A percentile compares a stretch with the other conserved stretches of the same genome.
Conservation (phyloP, 2,113 vertebrate species). For the Embiotoca jacksoni region DNA sequence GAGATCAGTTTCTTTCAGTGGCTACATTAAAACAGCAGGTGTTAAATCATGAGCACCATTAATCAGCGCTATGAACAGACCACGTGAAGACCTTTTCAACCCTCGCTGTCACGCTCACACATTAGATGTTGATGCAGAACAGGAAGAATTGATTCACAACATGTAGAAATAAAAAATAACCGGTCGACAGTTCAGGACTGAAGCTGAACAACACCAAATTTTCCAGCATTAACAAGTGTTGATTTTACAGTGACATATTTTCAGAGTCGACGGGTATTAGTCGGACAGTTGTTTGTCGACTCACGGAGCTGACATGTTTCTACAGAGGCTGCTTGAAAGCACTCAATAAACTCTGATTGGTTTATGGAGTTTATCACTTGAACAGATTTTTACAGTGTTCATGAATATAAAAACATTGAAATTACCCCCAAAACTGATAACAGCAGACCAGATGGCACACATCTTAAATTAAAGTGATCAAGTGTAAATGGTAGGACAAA, state of each 20-base stretch:
- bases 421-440: neutral
- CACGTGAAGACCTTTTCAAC: conserved; percentile 32
- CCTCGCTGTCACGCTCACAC: conserved; percentile 17
- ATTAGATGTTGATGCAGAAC: conserved; percentile 42
- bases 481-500: neutral
- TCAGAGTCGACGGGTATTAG: conserved; percentile 28
- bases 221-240: conserved; percentile 53
- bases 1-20: conserved; percentile 88
- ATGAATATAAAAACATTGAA: neutral
- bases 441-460: neutral
- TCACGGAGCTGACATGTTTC: conserved; percentile 24
- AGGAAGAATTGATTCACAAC: conserved; percentile 38
- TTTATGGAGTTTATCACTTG: neutral
- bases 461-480: neutral
- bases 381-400: neutral
- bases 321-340: neutral
- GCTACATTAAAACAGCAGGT: conserved; percentile 87
- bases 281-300: conserved; percentile 34
- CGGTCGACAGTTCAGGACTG: neutral
- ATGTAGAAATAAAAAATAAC: conserved; percentile 34
- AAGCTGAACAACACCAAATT: conserved; percentile 44
- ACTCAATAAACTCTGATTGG: neutral
- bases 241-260: conserved; percentile 57
- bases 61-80: conserved; percentile 71
- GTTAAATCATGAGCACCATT: conserved; percentile 86